A percentile compares a stretch with the other conserved stretches of the same genome.
Evolutionary conservation across 2,113 vertebrate genomes (phyloP).

Genomic region (Perca flavescens): DNA sequence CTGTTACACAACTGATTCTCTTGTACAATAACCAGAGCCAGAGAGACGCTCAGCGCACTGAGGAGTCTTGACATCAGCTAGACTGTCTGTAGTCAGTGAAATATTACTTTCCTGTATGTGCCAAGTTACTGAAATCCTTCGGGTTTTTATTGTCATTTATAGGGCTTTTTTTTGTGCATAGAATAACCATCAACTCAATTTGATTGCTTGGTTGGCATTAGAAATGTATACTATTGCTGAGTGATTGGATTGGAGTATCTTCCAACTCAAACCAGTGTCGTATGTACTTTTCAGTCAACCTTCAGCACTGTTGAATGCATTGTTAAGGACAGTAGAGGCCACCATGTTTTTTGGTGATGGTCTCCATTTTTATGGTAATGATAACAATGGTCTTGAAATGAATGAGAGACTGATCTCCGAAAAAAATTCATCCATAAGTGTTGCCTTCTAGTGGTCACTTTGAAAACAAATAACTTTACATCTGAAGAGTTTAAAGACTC

Average conservation of each 20-base stretch:
- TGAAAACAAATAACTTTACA: too few relatives aligned
- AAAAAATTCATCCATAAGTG: too few relatives aligned
- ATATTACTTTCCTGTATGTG: not conserved
- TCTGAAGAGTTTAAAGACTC: too few relatives aligned
- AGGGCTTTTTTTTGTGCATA: not conserved
- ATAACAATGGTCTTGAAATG: not conserved
- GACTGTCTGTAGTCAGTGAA: not conserved
- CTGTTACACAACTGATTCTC: not conserved
- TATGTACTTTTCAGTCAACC: too few relatives aligned
- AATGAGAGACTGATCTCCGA: too few relatives aligned
- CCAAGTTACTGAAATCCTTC: not conserved
- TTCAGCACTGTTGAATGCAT: not conserved
- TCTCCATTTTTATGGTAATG: not conserved
- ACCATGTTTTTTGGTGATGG: not conserved
- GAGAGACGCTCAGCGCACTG: not conserved
- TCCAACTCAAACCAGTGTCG: too few relatives aligned
- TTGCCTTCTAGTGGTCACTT: too few relatives aligned
- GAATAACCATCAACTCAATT: not conserved
- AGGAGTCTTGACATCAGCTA: not conserved
- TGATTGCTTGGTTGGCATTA: not conserved
- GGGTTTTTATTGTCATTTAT: not conserved
- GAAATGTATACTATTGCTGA: too few relatives aligned
- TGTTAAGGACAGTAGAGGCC: not conserved
- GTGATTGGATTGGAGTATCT: too few relatives aligned
- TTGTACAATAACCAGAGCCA: not conserved